phyloP scores from a whole-genome alignment of 2,113 vertebrate genomes.

The Zapornia atra region DNA sequence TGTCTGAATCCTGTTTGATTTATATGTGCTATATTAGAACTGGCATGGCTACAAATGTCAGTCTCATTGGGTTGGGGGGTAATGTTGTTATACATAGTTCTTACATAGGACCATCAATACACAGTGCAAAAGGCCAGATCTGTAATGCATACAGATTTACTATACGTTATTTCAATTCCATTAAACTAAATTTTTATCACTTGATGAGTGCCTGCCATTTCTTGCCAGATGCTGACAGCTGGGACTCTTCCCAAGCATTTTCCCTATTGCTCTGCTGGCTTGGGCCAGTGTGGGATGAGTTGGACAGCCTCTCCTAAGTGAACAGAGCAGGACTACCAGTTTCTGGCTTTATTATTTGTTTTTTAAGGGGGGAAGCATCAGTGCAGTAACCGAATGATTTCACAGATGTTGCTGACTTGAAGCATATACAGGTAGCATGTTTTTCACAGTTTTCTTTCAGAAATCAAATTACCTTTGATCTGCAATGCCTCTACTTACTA shows the following conservation, averaged over 20 bases:
- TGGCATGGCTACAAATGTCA: neutral
- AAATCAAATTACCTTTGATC: constrained; percentile 33
- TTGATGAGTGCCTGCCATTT: neutral
- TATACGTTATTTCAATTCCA: neutral
- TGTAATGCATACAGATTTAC: neutral
- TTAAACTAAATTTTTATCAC: neutral
- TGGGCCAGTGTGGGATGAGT: neutral
- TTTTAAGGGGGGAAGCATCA: neutral
- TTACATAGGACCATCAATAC: neutral
- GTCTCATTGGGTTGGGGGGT: neutral
- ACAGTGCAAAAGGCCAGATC: neutral
- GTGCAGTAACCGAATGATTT: neutral
- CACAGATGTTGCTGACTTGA: neutral
- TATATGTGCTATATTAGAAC: neutral
- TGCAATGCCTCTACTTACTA: neutral
- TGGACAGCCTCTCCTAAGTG: neutral
- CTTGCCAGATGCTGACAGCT: neutral
- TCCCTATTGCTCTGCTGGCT: neutral
- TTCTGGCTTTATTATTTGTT: neutral
- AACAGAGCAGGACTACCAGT: neutral
- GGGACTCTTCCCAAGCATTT: neutral
- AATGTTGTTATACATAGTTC: neutral
- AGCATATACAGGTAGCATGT: neutral
- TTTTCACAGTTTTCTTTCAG: neutral
- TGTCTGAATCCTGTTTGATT: neutral